Evolutionary conservation across 2,888 invertebrate genomes (phyloP).

Genomic region (Cartodere bifasciata): DNA sequence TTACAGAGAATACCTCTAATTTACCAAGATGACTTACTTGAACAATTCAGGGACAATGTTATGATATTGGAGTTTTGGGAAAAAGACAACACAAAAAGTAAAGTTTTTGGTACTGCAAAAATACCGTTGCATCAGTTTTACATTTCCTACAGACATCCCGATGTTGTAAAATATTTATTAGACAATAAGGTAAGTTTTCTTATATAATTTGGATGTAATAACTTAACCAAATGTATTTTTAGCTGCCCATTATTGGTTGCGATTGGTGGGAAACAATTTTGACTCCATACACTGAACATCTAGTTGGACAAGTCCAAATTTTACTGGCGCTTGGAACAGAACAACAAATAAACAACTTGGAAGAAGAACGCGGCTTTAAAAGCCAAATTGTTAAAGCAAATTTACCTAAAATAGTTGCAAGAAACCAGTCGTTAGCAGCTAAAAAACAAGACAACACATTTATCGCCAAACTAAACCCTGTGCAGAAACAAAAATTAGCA

Average conservation of each 20-base stretch:
- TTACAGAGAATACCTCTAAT: slow-evolving; percentile 42
- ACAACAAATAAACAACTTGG: slow-evolving; percentile 43
- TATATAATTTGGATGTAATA: slow-evolving; percentile 8
- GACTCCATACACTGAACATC: slow-evolving; percentile 33
- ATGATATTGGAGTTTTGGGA: slow-evolving; percentile 43
- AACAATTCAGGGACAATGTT: slow-evolving; percentile 42
- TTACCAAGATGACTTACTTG: slow-evolving; percentile 40
- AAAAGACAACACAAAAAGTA: slow-evolving; percentile 29
- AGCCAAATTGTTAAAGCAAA: slow-evolving; percentile 23
- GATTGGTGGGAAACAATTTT: slow-evolving; percentile 46
- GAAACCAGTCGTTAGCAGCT: too few species aligned
- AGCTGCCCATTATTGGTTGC: slow-evolving; percentile 47
- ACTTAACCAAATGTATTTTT: slow-evolving; percentile 15
- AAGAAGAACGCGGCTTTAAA: slow-evolving; percentile 33
- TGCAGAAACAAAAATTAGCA: slow-evolving; percentile 17
- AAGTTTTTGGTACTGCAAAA: slow-evolving; percentile 39
- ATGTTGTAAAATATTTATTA: slow-evolving; percentile 40
- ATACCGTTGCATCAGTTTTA: slow-evolving; percentile 47
- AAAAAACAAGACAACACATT: too few species aligned
- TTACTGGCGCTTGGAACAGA: slow-evolving; percentile 47
- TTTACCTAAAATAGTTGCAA: too few species aligned
- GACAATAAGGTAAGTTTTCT: slow-evolving; percentile 25
- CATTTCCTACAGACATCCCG: slow-evolving; percentile 44
- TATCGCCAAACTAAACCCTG: slow-evolving; percentile 20
- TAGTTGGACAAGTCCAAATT: slow-evolving; percentile 42